Evolutionary conservation across 2,888 invertebrate species (phyloP).

Genomic region (Lymantria dispar): DNA sequence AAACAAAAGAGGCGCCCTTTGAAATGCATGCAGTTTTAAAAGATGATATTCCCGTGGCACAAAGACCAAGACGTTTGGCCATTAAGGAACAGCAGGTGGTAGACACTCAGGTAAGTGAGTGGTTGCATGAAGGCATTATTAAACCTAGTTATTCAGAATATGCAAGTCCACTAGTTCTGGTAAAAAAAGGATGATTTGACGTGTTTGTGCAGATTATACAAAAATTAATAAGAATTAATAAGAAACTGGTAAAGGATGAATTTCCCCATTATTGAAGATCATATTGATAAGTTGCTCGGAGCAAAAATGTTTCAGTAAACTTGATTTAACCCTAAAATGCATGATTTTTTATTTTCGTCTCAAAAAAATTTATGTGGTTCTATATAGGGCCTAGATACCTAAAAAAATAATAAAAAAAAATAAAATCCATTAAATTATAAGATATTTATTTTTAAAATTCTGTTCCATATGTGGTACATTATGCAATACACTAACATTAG

Average conservation of each 20-base stretch:
- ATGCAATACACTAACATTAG: too few relatives aligned
- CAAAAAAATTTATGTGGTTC: too few relatives aligned
- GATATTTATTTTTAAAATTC: too few relatives aligned
- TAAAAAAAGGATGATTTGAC: background rate
- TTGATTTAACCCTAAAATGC: too few relatives aligned
- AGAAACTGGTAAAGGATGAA: conserved; percentile 14
- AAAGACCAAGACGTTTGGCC: background rate
- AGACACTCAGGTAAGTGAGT: background rate
- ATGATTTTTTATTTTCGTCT: too few relatives aligned
- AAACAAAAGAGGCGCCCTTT: background rate
- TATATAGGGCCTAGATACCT: too few relatives aligned
- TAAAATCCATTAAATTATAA: too few relatives aligned
- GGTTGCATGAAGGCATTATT: background rate
- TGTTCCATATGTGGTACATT: too few relatives aligned
- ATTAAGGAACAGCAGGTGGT: background rate
- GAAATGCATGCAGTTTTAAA: background rate
- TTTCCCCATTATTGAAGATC: background rate
- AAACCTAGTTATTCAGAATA: background rate
- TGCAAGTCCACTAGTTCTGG: background rate
- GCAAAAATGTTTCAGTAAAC: background rate
- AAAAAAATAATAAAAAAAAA: too few relatives aligned
- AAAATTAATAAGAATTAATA: too few relatives aligned
- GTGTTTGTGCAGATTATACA: background rate
- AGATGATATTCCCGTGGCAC: background rate
- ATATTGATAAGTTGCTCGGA: background rate